These are phyloP conservation scores for Julus scandinavius DNA, from an alignment of 2,888 invertebrate genomes.

Conservation along the genomic window DNA sequence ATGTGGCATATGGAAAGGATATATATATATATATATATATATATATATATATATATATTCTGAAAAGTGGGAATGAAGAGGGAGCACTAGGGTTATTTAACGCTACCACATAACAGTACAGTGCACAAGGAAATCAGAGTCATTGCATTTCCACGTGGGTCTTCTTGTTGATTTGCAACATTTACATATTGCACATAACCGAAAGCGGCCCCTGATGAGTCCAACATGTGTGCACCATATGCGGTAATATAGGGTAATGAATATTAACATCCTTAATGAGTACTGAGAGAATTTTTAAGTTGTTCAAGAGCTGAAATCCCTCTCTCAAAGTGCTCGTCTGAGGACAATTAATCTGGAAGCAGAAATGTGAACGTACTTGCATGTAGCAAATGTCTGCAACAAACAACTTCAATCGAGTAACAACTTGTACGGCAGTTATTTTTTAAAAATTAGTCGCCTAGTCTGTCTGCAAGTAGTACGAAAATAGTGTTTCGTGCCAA, in stretches of 20 bases:
- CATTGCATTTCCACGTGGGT: constrained; percentile 7
- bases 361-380: background rate
- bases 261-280: constrained; percentile 33
- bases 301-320: constrained; percentile 7
- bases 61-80: background rate
- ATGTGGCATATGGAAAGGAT: background rate
- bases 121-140: constrained; percentile 9
- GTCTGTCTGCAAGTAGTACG: no score
- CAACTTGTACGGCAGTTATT: background rate
- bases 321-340: constrained; percentile 33
- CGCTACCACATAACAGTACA: background rate
- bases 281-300: constrained; percentile 33
- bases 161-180: constrained; percentile 27
- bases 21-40: no score
- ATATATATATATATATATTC: no score
- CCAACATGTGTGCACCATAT: constrained; percentile 14
- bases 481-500: no score
- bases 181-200: constrained; percentile 27
- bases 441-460: no score
- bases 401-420: background rate
- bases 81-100: background rate
- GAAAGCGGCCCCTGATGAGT: constrained; percentile 5
- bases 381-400: background rate
- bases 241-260: constrained; percentile 27
- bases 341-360: constrained; percentile 27